phyloP scores from a whole-genome alignment of 1,140 invertebrate genomes.

The Araneus ventricosus region DNA sequence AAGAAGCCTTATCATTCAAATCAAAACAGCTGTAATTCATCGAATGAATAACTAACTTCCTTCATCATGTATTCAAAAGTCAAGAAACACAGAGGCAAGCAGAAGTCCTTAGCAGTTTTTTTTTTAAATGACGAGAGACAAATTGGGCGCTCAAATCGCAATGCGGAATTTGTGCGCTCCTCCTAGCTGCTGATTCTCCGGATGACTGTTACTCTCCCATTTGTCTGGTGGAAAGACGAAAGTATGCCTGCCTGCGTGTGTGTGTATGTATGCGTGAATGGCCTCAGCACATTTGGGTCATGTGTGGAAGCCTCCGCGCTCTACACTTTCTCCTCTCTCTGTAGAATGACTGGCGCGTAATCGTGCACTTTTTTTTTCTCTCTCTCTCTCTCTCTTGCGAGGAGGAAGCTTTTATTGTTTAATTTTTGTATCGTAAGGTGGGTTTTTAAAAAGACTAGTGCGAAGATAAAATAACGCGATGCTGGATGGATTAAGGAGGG shows the following conservation, averaged over 20 bases:
- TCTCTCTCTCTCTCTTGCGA: neutral
- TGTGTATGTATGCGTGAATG: conserved; percentile 41
- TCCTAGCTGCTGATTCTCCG: conserved; percentile 6
- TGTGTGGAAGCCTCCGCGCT: neutral
- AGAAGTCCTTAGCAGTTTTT: neutral
- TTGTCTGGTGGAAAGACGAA: conserved; percentile 2
- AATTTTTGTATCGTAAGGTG: neutral
- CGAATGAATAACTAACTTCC: neutral
- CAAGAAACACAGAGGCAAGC: neutral
- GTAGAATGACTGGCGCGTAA: conserved; percentile 1
- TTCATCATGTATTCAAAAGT: neutral
- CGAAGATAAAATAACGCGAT: too few species aligned
- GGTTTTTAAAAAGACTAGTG: neutral
- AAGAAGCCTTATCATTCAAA: too few species aligned
- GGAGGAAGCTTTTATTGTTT: neutral
- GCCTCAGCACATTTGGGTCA: conserved; percentile 54
- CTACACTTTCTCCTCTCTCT: conserved; percentile 1
- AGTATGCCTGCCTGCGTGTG: neutral
- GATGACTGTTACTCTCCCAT: conserved; percentile 26
- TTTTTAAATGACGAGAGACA: conserved; percentile 3
- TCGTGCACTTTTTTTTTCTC: neutral
- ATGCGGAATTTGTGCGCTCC: neutral
- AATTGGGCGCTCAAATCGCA: conserved; percentile 33
- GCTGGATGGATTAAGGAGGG: too few species aligned
- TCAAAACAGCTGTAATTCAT: too few species aligned